These are phyloP conservation scores for Pseudomyrmex pallidus DNA, from an alignment of 1,140 invertebrate species.

Conservation along the genomic window DNA sequence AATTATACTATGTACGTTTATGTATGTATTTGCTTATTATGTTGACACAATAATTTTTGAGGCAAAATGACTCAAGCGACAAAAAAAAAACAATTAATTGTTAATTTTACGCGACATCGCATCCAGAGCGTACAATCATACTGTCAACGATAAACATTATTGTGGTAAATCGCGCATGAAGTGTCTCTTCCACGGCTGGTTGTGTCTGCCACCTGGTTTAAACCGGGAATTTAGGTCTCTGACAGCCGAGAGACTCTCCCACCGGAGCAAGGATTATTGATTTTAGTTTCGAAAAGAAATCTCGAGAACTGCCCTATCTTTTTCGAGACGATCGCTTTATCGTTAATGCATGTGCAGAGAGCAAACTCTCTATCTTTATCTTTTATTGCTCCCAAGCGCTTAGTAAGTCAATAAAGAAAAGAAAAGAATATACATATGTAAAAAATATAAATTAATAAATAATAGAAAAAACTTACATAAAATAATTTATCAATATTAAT, in stretches of 20 bases:
- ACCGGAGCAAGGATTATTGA: constrained; percentile 61
- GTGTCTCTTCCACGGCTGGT: background rate
- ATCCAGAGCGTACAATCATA: background rate
- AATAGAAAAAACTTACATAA: background rate
- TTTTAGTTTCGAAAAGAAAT: constrained; percentile 58
- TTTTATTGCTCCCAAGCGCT: background rate
- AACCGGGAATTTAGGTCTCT: constrained; percentile 63
- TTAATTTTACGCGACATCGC: background rate
- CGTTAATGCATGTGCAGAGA: background rate
- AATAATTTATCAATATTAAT: background rate
- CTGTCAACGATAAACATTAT: constrained; percentile 22
- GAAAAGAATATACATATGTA: background rate
- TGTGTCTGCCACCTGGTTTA: constrained; percentile 31
- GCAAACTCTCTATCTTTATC: background rate
- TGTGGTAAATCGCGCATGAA: background rate
- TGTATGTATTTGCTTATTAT: background rate
- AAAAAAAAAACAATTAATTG: background rate
- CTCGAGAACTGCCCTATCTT: background rate
- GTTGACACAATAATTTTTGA: background rate
- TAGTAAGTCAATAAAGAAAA: background rate
- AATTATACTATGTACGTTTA: background rate
- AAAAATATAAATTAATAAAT: background rate
- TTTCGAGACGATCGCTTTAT: background rate
- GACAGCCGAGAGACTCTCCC: background rate
- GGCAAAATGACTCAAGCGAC: background rate